Conservation (phyloP, 1,140 invertebrate species). For the Atta texana region DNA sequence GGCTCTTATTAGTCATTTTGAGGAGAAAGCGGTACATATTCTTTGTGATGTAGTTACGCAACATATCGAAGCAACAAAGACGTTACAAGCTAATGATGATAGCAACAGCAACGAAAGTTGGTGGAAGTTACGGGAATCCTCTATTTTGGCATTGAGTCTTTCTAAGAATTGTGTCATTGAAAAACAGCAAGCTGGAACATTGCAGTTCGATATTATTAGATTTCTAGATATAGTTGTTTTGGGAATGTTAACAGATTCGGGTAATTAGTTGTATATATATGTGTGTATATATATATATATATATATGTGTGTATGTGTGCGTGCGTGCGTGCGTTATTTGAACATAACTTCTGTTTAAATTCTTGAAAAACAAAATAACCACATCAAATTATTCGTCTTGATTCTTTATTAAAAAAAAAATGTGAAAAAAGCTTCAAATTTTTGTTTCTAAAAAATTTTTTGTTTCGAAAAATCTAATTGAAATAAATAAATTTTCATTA, state of each 20-base stretch:
- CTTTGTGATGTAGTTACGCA: constrained; percentile 89
- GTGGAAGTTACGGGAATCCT: constrained; percentile 93
- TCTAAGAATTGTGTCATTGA: constrained; percentile 88
- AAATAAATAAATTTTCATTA: too few species aligned
- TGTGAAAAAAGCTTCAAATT: too few species aligned
- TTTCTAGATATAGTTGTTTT: constrained; percentile 89
- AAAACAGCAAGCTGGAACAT: constrained; percentile 85
- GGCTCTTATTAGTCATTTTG: constrained; percentile 89
- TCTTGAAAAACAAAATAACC: too few species aligned
- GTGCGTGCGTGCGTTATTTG: too few species aligned
- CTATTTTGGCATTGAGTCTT: constrained; percentile 89
- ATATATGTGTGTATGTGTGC: too few species aligned
- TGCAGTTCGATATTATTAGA: constrained; percentile 90
- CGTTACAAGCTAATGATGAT: constrained; percentile 83
- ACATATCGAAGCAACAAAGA: constrained; percentile 88
- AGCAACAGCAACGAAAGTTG: constrained; percentile 87
- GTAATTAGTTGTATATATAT: constrained; percentile 73
- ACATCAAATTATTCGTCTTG: too few species aligned
- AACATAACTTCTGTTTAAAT: too few species aligned
- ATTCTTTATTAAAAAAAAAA: too few species aligned
- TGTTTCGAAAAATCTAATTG: too few species aligned
- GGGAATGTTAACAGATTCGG: constrained; percentile 83
- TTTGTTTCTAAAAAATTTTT: too few species aligned
- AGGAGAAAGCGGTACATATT: constrained; percentile 87
- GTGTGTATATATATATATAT: too few species aligned